Evolutionary conservation across 2,888 invertebrate species (phyloP).

Genomic region (Neoascia interrupta): DNA sequence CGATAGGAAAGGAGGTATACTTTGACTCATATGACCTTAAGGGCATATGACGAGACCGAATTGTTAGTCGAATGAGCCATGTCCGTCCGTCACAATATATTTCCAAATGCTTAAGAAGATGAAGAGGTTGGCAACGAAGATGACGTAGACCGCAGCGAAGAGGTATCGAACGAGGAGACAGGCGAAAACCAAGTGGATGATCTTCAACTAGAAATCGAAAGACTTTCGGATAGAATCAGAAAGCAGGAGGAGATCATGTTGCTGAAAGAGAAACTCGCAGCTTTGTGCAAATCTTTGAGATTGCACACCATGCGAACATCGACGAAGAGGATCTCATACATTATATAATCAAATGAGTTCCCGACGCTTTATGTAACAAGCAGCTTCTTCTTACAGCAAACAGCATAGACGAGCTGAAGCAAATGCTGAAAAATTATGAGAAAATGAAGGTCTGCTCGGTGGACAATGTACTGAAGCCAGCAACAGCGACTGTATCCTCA

Average conservation of each 20-base stretch:
- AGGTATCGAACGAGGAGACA: no score
- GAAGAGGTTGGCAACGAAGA: no score
- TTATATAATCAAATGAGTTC: constrained; percentile 37
- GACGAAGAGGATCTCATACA: constrained; percentile 27
- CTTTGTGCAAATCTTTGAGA: constrained; percentile 10
- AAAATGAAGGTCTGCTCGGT: constrained; percentile 9
- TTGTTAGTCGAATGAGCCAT: no score
- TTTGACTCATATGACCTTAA: no score
- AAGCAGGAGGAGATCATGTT: constrained; percentile 25
- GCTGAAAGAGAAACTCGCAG: constrained; percentile 20
- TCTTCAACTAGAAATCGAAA: constrained; percentile 6
- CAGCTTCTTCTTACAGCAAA: constrained; percentile 10
- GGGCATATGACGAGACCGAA: no score
- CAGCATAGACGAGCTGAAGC: neutral
- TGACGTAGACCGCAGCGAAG: neutral
- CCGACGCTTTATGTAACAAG: constrained; percentile 22
- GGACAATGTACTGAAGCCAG: no score
- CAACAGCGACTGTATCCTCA: neutral
- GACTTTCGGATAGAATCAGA: no score
- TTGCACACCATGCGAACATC: constrained; percentile 10
- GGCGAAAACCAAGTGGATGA: neutral
- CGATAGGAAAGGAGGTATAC: no score
- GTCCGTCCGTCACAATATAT: no score
- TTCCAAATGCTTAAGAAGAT: neutral
- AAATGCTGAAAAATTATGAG: neutral